Conservation (phyloP, 2,888 invertebrate genomes). For the Pyrochroa serraticornis region DNA sequence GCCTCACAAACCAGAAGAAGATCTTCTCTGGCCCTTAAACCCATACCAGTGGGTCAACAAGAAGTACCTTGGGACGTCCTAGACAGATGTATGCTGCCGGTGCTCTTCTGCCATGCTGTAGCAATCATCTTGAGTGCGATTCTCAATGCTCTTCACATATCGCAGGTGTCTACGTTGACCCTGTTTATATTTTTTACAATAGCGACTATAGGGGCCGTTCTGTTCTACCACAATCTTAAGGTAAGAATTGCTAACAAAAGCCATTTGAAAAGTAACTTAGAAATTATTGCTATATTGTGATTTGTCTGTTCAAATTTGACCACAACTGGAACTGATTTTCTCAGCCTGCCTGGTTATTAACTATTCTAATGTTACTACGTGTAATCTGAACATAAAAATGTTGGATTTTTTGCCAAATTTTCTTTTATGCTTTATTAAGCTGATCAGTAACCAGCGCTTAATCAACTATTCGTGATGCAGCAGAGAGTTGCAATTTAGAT, state of each 20-base stretch:
- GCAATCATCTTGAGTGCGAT: slow-evolving; percentile 76
- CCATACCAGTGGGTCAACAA: slow-evolving; percentile 60
- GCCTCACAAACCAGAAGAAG: slow-evolving; percentile 54
- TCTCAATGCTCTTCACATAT: slow-evolving; percentile 74
- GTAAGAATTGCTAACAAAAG: slow-evolving; percentile 59
- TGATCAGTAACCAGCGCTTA: neutral
- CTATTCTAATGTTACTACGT: no score
- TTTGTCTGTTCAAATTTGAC: no score
- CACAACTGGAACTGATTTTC: no score
- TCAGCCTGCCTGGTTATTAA: no score
- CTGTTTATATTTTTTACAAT: slow-evolving; percentile 79
- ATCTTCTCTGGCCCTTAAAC: slow-evolving; percentile 57
- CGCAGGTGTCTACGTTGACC: slow-evolving; percentile 77
- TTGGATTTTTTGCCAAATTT: no score
- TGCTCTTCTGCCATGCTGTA: slow-evolving; percentile 80
- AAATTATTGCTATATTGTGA: no score
- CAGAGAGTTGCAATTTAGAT: no score
- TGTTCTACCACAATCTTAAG: slow-evolving; percentile 86
- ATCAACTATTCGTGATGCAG: neutral
- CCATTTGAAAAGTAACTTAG: no score
- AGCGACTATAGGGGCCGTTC: slow-evolving; percentile 74
- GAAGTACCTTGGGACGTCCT: slow-evolving; percentile 75
- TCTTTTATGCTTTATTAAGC: no score
- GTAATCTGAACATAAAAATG: no score
- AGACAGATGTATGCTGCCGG: slow-evolving; percentile 76